Base-by-base conservation (phyloP, 2,797 vertebrate species). In the Odontamblyopus rebecca region DNA sequence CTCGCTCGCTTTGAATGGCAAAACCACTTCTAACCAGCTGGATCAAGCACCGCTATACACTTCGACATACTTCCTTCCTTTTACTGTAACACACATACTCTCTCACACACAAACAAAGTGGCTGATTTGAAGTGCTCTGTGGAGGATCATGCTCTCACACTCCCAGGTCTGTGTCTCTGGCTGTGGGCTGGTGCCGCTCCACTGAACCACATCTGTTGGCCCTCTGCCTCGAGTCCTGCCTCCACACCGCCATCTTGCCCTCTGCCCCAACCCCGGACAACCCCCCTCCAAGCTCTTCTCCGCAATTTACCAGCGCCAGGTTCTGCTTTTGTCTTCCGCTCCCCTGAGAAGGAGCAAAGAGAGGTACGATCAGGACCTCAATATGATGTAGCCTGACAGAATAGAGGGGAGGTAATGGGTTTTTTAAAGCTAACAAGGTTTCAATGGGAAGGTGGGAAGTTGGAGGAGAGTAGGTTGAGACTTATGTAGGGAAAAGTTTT, bases 131-230 rank as follows among this genome's bases (percentile, higher is more conserved):
- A 73, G 72, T 65, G 84, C 81, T 75, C 81, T 72, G 81, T 75
- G 68, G 82, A 86, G 84, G 86, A 89, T 86, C 87, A 83, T 78
- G 73, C 85, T 83, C 85, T 85, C 73, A 18, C 72, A 74, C 79
- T 79, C 81, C 84, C 79, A 81, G 87, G 86, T 90, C 84, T 88
- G 89, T 89, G 89, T 89, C 82, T 88, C 86, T 80, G 80, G 80
- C 87, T 90, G 84, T 81, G 79, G 79, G 81, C 85, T 86, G 68
- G 82, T 77, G 79, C 68, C 67, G 88, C 88, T 89, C 83, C 88
- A 89, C 4, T 88, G 88, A 89, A 85, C 84, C 88, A 86, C 82
- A 84, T 90, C 88, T 85, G 85, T 72, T 86, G 79, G 78, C 69
- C 61, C 61, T 63, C 76, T 74, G 51, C 72, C 71, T 75, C 51